Evolutionary conservation across 1,140 invertebrate species (phyloP), one percentile per base, ranked within the genome.

Genomic region (Oryzaephilus surinamensis): DNA sequence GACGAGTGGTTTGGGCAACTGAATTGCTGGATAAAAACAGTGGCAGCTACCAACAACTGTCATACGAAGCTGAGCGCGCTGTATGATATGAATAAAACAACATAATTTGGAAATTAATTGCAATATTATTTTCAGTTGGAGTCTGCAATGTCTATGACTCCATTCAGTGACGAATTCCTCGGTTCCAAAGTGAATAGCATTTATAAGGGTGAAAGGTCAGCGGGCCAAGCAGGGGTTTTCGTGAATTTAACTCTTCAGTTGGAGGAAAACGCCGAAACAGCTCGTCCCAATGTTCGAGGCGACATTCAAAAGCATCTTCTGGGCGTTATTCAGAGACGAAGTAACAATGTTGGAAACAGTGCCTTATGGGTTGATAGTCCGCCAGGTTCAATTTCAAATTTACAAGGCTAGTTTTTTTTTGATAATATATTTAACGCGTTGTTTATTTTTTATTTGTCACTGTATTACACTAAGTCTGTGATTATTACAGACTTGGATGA

Each of bases 141-240:
- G 58, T 87, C 86, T 2, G 82, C 85, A 1, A 84, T 91, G 73
- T 84, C 82, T 0, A 88, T 90, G 81, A 91, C 87, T 2, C 83
- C 84, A 1, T 84, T 89, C 47, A 84, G 83, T 1, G 80, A 86
- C 51, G 81, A 85, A 45, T 92, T 88, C 54, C 73, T 92, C 46
- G 80, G 82, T 18, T 75, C 80, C 1, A 71, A 73, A 32, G 72
- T 94, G 1, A 91, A 92, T 57, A 76, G 76, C 4, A 77, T 93
- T n/a, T 88, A 87, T 52, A 65, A 76, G 17, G 77, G 78, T 0
- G 78, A 81, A 45, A 57, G 73, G 4, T 70, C 72, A 26, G 64
- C 76, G 41, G 72, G 77, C 1, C 74, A 77, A 45, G 72, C 69
- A 6, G 80, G 78, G 0, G 78, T 91, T 2, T 86, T 80, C 46